Percentiles rank a stretch among this genome's conserved stretches.
These are phyloP conservation scores for Samia ricini DNA, from an alignment of 1,140 invertebrate species.

Conservation along the genomic window DNA sequence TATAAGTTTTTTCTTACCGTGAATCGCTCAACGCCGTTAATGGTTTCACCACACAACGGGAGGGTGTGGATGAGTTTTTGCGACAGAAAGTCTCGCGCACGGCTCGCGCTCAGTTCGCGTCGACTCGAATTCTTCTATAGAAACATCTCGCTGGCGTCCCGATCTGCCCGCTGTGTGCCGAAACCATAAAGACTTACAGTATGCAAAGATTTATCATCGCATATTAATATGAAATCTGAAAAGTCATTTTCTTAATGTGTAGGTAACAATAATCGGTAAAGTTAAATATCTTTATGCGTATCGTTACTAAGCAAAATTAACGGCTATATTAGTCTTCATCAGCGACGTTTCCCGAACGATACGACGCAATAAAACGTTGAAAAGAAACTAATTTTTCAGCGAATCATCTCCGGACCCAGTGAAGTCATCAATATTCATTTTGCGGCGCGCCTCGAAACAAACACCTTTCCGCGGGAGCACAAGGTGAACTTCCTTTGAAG, in stretches of 20 bases:
- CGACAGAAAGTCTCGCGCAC: no score
- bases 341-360: constrained; percentile 40
- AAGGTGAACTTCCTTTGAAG: constrained; percentile 60
- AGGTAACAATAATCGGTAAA: not conserved
- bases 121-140: no score
- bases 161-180: no score
- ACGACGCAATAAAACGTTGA: constrained; percentile 68
- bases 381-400: constrained; percentile 75
- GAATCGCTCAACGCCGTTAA: no score
- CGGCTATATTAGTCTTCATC: constrained; percentile 73
- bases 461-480: constrained; percentile 65
- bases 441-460: constrained; percentile 69
- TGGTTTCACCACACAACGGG: no score
- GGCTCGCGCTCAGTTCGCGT: no score
- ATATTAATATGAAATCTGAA: not conserved
- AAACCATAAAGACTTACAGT: no score
- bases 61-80: no score
- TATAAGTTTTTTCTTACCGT: no score
- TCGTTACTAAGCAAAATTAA: constrained; percentile 70
- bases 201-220: no score
- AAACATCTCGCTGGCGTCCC: no score
- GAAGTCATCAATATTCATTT: constrained; percentile 77
- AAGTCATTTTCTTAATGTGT: not conserved
- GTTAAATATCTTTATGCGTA: constrained; percentile 52
- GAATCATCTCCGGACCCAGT: constrained; percentile 73